Evolutionary conservation across 2,888 invertebrate genomes (phyloP), one percentile per base, ranked within the genome.

Genomic region (Pseudoips prasinana): DNA sequence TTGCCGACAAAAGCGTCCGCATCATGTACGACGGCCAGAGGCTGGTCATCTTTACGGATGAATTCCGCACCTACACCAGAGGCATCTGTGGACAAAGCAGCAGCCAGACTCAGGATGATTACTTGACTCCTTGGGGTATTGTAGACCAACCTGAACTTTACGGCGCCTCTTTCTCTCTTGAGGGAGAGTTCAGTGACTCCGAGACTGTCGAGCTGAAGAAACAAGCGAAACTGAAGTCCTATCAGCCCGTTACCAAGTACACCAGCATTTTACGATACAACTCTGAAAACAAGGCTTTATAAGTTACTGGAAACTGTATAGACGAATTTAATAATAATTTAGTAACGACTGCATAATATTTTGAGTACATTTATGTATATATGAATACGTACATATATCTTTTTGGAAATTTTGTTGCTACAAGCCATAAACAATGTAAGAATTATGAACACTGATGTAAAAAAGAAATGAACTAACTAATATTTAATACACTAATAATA

Each of bases 41-140:
- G 17, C 59, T 91, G 7, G 83, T 89, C 0, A 58, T 90, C 5
- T 52, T 81, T 1, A 59, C 84, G 0, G 49, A 47, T 30, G 67
- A 83, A 10, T 90, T 91, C 69, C 89, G 91, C 14, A 88, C 88
- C 42, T 76, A 86, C 25, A 78, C 91, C 22, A 83, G 90, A 35
- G 94, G 94, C 38, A 81, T 94, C 22, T 94, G 94, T 60, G 94
- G 94, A 1, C 88, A 87, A 52, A 92, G 89, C 84, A 90, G 89
- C 42, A 89, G 90, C 3, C 89, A 92, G 24, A 48, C 72, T 7
- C 64, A 74, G 23, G 90, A 91, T 41, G 94, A 94, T 51, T 92
- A 91, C 59, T 66, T 81, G 7, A 87, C 90, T 2, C 92, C 93
- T 0, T 66, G 79, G 37, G 90, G 91, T 34, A 87, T 91, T 11